phyloP scores from a whole-genome alignment of 2,113 vertebrate species.

The Corythoichthys intestinalis region DNA sequence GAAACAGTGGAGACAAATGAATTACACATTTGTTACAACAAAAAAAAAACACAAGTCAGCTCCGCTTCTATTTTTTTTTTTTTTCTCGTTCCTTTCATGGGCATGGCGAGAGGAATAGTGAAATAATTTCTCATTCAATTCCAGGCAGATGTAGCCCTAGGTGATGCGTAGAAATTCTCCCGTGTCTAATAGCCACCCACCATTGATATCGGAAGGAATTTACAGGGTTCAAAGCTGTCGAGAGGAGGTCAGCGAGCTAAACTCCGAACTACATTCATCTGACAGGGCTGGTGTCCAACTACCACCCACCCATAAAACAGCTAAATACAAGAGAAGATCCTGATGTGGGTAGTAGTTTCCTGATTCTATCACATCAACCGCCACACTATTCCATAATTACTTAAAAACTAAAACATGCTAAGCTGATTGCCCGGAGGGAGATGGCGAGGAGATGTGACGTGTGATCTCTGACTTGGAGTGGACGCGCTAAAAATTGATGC shows the following conservation, averaged over 20 bases:
- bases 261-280: constrained; percentile 68
- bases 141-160: constrained; percentile 73
- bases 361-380: constrained; percentile 71
- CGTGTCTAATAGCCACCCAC: constrained; percentile 75
- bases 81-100: constrained; percentile 43
- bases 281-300: constrained; percentile 71
- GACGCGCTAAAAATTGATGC: constrained; percentile 72
- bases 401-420: constrained; percentile 75
- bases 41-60: constrained; percentile 60
- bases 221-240: constrained; percentile 72
- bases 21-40: constrained; percentile 65
- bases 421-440: constrained; percentile 53
- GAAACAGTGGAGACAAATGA: constrained; percentile 70
- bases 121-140: constrained; percentile 71
- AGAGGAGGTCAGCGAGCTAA: constrained; percentile 71
- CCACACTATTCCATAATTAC: constrained; percentile 68
- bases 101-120: constrained; percentile 52
- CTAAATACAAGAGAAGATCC: constrained; percentile 40
- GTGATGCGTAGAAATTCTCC: constrained; percentile 71
- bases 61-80: constrained; percentile 46
- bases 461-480: constrained; percentile 66
- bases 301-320: constrained; percentile 67
- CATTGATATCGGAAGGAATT: constrained; percentile 76
- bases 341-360: constrained; percentile 53
- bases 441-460: constrained; percentile 51